Conservation (phyloP, 2,888 invertebrate species). For the Neoitamus cyanurus region DNA sequence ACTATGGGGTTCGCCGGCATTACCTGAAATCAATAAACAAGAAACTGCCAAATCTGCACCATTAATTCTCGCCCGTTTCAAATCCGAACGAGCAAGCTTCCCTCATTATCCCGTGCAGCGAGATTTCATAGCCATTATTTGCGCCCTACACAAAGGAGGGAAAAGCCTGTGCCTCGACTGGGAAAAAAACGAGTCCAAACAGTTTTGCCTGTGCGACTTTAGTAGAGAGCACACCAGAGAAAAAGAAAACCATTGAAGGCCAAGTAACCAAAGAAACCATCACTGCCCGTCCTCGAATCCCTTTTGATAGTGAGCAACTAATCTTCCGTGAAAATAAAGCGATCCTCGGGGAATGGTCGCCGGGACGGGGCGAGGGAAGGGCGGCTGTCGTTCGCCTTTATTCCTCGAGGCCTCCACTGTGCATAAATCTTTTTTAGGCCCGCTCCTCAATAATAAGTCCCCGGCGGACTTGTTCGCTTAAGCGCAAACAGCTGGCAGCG, state of each 20-base stretch:
- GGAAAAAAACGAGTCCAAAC: neutral
- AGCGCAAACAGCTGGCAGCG: slow-evolving; percentile 38
- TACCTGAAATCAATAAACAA: slow-evolving; percentile 33
- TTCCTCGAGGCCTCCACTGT: neutral
- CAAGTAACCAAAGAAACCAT: neutral
- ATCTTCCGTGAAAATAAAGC: slow-evolving; percentile 44
- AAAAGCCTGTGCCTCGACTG: neutral
- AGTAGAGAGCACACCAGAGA: neutral
- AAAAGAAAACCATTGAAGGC: neutral
- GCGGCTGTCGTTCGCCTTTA: neutral
- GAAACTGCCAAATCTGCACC: slow-evolving; percentile 32
- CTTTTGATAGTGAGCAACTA: slow-evolving; percentile 44
- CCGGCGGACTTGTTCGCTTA: slow-evolving; percentile 27
- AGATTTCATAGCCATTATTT: slow-evolving; percentile 34
- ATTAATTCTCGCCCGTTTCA: slow-evolving; percentile 19
- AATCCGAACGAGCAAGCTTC: neutral
- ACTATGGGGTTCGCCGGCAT: neutral
- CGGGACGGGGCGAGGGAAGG: neutral
- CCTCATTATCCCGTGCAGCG: slow-evolving; percentile 22
- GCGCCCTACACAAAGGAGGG: neutral
- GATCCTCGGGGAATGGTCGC: slow-evolving; percentile 11
- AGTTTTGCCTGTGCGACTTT: neutral
- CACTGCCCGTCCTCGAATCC: slow-evolving; percentile 6
- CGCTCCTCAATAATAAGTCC: slow-evolving; percentile 16
- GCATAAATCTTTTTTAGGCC: slow-evolving; percentile 30